Evolutionary conservation across 2,113 vertebrate genomes (phyloP).

Genomic region (Heterocephalus glaber): DNA sequence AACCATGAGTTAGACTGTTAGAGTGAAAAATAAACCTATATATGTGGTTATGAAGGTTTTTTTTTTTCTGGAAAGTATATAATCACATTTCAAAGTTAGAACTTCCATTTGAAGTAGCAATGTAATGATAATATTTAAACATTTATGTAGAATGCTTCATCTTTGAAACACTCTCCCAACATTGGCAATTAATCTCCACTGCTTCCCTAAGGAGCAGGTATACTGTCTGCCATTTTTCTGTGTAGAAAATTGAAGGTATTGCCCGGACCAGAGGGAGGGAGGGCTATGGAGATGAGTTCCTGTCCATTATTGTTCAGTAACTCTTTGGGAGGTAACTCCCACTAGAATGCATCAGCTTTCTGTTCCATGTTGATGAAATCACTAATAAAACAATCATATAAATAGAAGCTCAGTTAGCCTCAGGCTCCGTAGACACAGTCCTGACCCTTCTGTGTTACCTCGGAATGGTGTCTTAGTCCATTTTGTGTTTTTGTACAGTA

Average conservation of each 20-base stretch:
- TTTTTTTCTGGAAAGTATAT: constrained; percentile 68
- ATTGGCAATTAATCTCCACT: constrained; percentile 67
- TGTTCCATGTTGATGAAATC: not conserved
- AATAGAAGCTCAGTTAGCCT: not conserved
- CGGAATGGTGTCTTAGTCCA: not conserved
- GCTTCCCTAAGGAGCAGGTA: constrained; percentile 72
- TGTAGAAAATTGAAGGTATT: constrained; percentile 39
- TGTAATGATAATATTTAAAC: constrained; percentile 74
- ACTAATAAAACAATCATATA: not conserved
- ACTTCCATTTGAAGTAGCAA: constrained; percentile 72
- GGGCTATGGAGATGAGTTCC: not conserved
- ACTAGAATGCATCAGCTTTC: not conserved
- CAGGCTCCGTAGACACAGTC: not conserved
- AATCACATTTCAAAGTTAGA: constrained; percentile 82
- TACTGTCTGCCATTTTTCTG: constrained; percentile 64
- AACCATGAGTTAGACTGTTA: constrained; percentile 77
- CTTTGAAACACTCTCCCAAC: constrained; percentile 56
- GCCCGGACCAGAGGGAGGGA: not conserved
- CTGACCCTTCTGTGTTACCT: not conserved
- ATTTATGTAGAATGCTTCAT: constrained; percentile 72
- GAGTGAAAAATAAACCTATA: constrained; percentile 80
- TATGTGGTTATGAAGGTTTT: constrained; percentile 73
- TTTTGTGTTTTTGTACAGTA: not conserved
- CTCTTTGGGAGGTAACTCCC: not conserved
- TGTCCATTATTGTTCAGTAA: not conserved